These are phyloP conservation scores for Podotricha telesiphe DNA, from an alignment of 2,888 invertebrate genomes.

Conservation along the genomic window DNA sequence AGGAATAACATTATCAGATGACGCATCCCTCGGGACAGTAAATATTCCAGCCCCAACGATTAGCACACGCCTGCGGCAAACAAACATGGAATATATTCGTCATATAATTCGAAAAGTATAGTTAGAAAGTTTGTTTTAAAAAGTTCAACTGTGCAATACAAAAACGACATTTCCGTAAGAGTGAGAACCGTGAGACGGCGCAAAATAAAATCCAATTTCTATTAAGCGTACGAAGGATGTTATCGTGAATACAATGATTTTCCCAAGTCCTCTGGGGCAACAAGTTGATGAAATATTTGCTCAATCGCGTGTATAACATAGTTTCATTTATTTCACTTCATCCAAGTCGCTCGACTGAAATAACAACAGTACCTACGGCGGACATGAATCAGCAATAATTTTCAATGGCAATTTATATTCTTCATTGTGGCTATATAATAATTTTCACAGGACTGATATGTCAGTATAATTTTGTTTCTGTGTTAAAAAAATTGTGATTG, in stretches of 20 bases:
- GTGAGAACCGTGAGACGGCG: constrained; percentile 37
- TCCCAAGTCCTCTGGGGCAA: constrained; percentile 70
- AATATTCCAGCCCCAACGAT: constrained; percentile 67
- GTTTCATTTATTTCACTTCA: constrained; percentile 82
- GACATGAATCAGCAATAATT: constrained; percentile 77
- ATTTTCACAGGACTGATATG: constrained; percentile 35
- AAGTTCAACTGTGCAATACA: constrained; percentile 44
- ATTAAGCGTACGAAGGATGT: constrained; percentile 57
- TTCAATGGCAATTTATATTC: constrained; percentile 62
- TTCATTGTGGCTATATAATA: constrained; percentile 51
- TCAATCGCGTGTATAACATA: constrained; percentile 79
- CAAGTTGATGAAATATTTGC: constrained; percentile 82
- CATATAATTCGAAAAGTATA: constrained; percentile 29
- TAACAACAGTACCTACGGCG: constrained; percentile 37
- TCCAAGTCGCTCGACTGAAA: constrained; percentile 26
- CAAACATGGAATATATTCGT: constrained; percentile 47
- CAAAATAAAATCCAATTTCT: constrained; percentile 55
- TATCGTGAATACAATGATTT: constrained; percentile 66
- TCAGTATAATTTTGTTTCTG: neutral
- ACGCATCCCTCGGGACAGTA: constrained; percentile 67
- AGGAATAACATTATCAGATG: constrained; percentile 67
- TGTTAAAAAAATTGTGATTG: neutral
- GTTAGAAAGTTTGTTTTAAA: constrained; percentile 31
- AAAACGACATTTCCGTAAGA: constrained; percentile 29
- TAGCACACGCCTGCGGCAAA: constrained; percentile 60